Percentiles rank a stretch among this genome's conserved stretches.
Evolutionary conservation across 1,140 invertebrate species (phyloP).

Genomic region (Tetraneura akinire): DNA sequence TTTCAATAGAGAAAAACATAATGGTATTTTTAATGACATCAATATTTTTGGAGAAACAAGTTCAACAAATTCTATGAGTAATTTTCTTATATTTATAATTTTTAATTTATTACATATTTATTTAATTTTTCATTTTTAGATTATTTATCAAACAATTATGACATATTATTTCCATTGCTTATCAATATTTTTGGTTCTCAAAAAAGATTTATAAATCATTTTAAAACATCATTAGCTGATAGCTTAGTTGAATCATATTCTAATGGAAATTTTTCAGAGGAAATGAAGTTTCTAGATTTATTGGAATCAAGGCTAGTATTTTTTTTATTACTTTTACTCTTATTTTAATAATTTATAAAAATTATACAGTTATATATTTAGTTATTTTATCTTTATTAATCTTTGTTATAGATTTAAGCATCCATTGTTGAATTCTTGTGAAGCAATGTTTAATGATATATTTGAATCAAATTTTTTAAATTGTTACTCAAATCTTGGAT

Average conservation of each 20-base stretch:
- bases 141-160: constrained; percentile 63
- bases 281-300: constrained; percentile 92
- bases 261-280: constrained; percentile 84
- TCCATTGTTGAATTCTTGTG: constrained; percentile 91
- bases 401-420: constrained; percentile 88
- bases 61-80: too few relatives aligned
- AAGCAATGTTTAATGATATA: constrained; percentile 95
- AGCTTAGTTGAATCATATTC: constrained; percentile 82
- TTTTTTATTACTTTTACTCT: not conserved
- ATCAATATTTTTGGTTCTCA: constrained; percentile 98
- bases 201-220: constrained; percentile 97
- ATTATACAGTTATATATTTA: too few relatives aligned
- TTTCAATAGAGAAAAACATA: constrained; percentile 86
- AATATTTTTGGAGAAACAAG: too few relatives aligned
- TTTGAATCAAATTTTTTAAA: constrained; percentile 71
- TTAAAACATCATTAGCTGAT: constrained; percentile 90
- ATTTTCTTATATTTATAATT: too few relatives aligned
- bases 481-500: constrained; percentile 67
- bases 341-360: constrained; percentile 42
- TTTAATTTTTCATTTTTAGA: constrained; percentile 72
- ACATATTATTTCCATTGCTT: constrained; percentile 95
- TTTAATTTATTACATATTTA: too few relatives aligned
- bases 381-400: too few relatives aligned
- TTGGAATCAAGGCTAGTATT: constrained; percentile 73
- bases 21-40: too few relatives aligned